Evolutionary conservation across 2,797 vertebrate genomes (phyloP).

Genomic region (Notolabrus celidotus): DNA sequence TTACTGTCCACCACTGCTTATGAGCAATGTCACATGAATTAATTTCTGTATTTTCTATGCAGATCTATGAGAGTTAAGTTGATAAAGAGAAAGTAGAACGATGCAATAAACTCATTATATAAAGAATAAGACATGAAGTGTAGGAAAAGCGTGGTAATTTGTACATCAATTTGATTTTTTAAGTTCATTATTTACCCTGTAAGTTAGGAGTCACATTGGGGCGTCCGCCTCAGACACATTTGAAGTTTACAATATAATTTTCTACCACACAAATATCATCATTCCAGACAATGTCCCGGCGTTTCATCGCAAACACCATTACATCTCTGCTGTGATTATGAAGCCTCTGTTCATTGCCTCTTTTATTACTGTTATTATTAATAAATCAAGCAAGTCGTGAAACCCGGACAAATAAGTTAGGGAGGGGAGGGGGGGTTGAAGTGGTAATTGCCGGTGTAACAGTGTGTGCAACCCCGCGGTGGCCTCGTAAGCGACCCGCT

Average conservation of each 20-base stretch:
- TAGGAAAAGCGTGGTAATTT: no score
- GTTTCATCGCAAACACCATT: slow-evolving; percentile 57
- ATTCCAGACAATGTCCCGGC: slow-evolving; percentile 60
- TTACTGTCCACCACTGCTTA: no score
- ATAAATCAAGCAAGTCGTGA: slow-evolving; percentile 76
- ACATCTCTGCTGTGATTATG: slow-evolving; percentile 66
- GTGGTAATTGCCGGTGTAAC: slow-evolving; percentile 83
- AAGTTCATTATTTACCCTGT: background rate
- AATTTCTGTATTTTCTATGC: no score
- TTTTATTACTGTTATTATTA: slow-evolving; percentile 80
- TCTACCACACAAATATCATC: slow-evolving; percentile 44
- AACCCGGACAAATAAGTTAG: slow-evolving; percentile 55
- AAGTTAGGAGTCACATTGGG: no score
- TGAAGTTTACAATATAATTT: slow-evolving; percentile 18
- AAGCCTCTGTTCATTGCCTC: slow-evolving; percentile 72
- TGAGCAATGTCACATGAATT: no score
- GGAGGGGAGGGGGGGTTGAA: slow-evolving; percentile 36
- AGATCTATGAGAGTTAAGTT: no score
- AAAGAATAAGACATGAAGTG: no score
- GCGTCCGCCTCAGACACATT: background rate
- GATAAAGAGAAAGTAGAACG: no score
- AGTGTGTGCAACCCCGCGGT: slow-evolving; percentile 77
- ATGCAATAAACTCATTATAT: no score
- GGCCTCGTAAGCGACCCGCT: slow-evolving; percentile 81
- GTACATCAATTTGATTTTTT: background rate